Evolutionary conservation across 2,113 vertebrate species (phyloP).

Genomic region (Mellivora capensis): DNA sequence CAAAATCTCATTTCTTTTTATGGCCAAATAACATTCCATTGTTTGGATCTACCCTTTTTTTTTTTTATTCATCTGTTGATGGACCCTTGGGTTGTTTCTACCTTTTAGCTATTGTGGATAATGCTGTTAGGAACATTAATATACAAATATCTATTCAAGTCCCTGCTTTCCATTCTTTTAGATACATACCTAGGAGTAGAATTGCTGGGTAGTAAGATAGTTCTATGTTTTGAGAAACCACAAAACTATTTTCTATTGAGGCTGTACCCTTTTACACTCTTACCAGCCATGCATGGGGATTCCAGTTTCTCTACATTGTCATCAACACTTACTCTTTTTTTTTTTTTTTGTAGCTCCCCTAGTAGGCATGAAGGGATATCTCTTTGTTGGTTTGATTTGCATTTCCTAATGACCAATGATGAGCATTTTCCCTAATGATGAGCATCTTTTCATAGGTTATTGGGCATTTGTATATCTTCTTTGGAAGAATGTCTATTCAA

Average conservation of each 20-base stretch:
- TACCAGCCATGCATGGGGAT: background rate
- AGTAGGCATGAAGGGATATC: background rate
- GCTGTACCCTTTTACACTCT: background rate
- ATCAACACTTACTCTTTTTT: background rate
- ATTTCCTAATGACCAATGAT: background rate
- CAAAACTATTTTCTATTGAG: background rate
- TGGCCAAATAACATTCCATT: background rate
- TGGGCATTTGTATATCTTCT: background rate
- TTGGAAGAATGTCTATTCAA: background rate
- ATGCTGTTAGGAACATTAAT: background rate
- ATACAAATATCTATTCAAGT: conserved; percentile 8
- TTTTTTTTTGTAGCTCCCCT: background rate
- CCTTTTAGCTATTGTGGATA: background rate
- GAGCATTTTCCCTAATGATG: background rate
- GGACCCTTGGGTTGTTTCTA: background rate
- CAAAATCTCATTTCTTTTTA: background rate
- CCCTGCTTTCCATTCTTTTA: background rate
- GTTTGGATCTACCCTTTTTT: background rate
- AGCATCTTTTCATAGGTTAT: background rate
- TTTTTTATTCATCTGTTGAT: background rate
- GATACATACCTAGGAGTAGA: background rate
- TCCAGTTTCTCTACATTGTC: background rate
- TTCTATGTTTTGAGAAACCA: background rate
- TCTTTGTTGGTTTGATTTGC: background rate
- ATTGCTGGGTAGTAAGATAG: background rate